Base-by-base conservation (phyloP, 1,140 invertebrate genomes). In the Drosophila albomicans region DNA sequence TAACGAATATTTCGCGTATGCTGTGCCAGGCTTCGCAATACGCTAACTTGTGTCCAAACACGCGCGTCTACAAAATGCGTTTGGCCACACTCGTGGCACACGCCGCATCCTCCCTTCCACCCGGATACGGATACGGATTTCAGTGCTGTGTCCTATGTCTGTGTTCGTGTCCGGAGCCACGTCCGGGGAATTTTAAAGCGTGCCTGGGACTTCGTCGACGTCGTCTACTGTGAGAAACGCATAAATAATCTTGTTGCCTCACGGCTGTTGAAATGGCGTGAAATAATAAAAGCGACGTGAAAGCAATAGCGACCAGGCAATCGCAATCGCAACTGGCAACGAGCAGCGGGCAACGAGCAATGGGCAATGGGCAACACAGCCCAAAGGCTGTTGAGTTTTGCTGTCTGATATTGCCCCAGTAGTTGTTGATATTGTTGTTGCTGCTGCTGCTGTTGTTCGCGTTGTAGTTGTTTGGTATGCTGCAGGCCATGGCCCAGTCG, bases 191-290 rank as follows among this genome's bases (percentile, higher is more conserved):
- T 81, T 87, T 87, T 79, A 88, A 87, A 87, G 84, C 79, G 77
- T 80, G 72, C 84, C 61, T 88, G 84, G 73, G 84, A 82, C 77
- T 79, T 43, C 35, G 35, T 38, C 35, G 67, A 35, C 35, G 35
- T 38, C 35, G 67, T 71, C 59, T 66, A 51, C 58, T 41, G 65
- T 57, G 75, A 69, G 71, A 76, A 91, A 84, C 80, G 80, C 82
- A 91, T 91, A 91, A 91, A 91, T 91, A 91, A 91, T 91, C 87
- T 91, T 91, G 87, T 91, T 91, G 87, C 87, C 71, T 91, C 75
- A 88, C 87, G 82, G 87, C 88, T 91, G 87, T 91, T 91, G 87
- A 91, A 91, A 91, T 91, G 87, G 85, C 86, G 86, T 89, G 86
- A 89, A 89, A 89, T 89, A 85, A 89, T 89, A 89, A 89, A 89